A percentile compares a stretch with the other conserved stretches of the same genome.
Conservation (phyloP, 2,888 invertebrate species). For the Nematopogon swammerdamellus region DNA sequence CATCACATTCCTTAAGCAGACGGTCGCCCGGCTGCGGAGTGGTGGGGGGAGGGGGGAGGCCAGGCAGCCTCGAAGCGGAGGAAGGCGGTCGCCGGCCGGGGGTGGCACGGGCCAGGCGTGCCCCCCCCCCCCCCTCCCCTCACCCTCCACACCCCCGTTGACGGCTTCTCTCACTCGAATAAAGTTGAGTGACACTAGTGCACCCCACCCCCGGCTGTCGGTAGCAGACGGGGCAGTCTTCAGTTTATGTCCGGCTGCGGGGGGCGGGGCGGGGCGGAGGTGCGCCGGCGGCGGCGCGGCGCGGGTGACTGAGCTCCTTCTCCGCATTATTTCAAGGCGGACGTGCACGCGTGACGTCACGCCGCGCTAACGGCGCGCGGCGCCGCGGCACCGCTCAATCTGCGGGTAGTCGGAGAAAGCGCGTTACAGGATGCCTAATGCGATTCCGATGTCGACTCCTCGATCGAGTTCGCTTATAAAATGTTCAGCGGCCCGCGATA, state of each 20-base stretch:
- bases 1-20: slow-evolving; percentile 9
- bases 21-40: background rate
- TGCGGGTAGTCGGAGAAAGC: background rate
- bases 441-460: background rate
- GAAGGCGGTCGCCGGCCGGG: too few relatives aligned
- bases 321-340: slow-evolving; percentile 2
- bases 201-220: slow-evolving; percentile 10
- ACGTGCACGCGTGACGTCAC: slow-evolving; percentile 11
- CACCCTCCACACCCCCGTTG: background rate
- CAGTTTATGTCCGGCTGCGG: slow-evolving; percentile 8
- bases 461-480: too few relatives aligned
- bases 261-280: background rate
- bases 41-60: background rate
- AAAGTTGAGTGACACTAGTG: slow-evolving; percentile 11
- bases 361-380: slow-evolving; percentile 12
- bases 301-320: slow-evolving; percentile 3
- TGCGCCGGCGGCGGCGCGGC: background rate
- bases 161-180: slow-evolving; percentile 9
- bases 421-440: background rate
- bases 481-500: background rate
- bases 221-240: slow-evolving; percentile 13
- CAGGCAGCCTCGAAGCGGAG: background rate
- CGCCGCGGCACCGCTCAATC: background rate
- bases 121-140: too few relatives aligned
- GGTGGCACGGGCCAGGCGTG: too few relatives aligned